Percentiles rank a stretch among this genome's conserved stretches.
Conservation (phyloP, 2,797 vertebrate species). For the Melopsittacus undulatus region DNA sequence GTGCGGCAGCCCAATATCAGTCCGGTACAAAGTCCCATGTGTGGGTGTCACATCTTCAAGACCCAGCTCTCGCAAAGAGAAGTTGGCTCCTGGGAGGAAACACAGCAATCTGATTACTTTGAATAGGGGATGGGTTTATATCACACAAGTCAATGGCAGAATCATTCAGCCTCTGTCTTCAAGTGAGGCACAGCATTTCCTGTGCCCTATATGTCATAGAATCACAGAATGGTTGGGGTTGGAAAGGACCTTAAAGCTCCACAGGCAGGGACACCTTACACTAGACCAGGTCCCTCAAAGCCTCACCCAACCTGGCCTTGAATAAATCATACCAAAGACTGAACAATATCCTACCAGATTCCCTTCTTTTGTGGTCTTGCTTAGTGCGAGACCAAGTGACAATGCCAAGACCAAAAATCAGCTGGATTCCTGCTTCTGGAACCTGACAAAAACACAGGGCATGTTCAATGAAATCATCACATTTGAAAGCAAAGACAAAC, state of each 20-base stretch:
- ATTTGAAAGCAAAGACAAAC: not conserved
- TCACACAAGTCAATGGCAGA: not conserved
- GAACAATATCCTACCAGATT: not conserved
- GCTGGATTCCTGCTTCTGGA: not conserved
- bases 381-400: not conserved
- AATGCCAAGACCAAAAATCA: not conserved
- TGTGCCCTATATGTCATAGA: not conserved
- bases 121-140: not conserved
- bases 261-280: not conserved
- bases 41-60: slow-evolving; percentile 88
- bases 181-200: rapidly evolving
- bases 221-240: not conserved
- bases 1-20: slow-evolving; percentile 89
- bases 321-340: not conserved
- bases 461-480: not conserved
- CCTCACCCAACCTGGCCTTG: not conserved
- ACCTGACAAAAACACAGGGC: not conserved
- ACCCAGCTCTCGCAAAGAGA: slow-evolving; percentile 90
- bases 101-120: not conserved
- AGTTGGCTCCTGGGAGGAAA: slow-evolving; percentile 84
- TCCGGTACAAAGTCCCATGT: slow-evolving; percentile 87
- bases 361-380: not conserved
- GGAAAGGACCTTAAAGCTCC: not conserved
- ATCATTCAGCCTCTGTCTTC: rapidly evolving
- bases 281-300: not conserved